Evolutionary conservation across 2,113 vertebrate species (phyloP).

Genomic region (Rhea pennata): DNA sequence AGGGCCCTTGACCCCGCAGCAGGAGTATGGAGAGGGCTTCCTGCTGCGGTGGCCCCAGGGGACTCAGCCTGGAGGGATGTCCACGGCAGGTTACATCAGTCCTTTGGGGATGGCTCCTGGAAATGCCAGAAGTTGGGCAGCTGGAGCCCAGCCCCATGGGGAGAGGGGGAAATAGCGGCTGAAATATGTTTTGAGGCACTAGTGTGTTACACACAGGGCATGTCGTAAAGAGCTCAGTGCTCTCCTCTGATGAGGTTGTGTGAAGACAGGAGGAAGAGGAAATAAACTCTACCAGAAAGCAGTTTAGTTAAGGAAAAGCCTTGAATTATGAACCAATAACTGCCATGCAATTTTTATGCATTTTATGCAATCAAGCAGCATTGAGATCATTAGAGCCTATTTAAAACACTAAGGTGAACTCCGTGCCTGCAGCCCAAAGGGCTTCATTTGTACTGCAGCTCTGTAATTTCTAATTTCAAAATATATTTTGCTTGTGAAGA

Average conservation of each 20-base stretch:
- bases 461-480: slow-evolving; percentile 69
- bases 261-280: background rate
- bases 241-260: background rate
- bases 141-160: background rate
- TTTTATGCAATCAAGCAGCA: background rate
- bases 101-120: background rate
- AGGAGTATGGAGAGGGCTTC: fast-evolving
- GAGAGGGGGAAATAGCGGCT: background rate
- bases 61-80: background rate
- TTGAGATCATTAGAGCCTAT: slow-evolving; percentile 42
- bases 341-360: background rate
- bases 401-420: slow-evolving; percentile 19
- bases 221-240: background rate
- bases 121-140: background rate
- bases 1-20: background rate
- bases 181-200: fast-evolving
- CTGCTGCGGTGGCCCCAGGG: fast-evolving
- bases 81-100: too few relatives aligned
- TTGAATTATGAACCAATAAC: background rate
- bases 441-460: slow-evolving; percentile 46
- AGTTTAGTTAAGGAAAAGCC: background rate
- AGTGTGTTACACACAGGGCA: background rate
- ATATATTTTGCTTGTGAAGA: slow-evolving; percentile 50
- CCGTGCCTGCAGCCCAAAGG: background rate
- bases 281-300: background rate